Percentiles rank a stretch among this genome's conserved stretches.
phyloP scores from a whole-genome alignment of 2,797 vertebrate genomes.

The Synaphobranchus kaupii region DNA sequence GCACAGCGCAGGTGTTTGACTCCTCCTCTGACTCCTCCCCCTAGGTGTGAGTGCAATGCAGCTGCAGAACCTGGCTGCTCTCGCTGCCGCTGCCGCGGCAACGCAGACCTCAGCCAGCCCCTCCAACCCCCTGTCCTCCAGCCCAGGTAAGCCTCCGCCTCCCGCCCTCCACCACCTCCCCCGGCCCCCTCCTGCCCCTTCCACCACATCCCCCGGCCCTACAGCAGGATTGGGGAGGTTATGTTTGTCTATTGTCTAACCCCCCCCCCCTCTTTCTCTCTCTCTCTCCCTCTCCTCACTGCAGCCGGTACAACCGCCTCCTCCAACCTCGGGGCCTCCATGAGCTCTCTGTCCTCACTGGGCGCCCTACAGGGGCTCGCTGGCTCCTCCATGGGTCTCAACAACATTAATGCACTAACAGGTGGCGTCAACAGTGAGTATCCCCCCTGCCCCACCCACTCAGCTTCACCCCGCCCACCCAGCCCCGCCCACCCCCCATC shows the following conservation, averaged over 20 bases:
- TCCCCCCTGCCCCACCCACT: background rate
- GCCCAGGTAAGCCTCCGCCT: conserved; percentile 75
- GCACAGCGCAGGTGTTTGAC: background rate
- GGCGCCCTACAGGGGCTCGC: conserved; percentile 91
- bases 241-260: background rate
- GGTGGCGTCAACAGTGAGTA: conserved; percentile 85
- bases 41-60: conserved; percentile 92
- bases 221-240: background rate
- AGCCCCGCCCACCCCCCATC: background rate
- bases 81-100: conserved; percentile 91
- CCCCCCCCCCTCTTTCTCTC: background rate
- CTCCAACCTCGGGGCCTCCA: conserved; percentile 85
- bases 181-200: background rate
- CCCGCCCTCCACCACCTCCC: background rate
- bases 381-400: conserved; percentile 88
- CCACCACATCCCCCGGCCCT: background rate
- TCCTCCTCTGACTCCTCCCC: conserved; percentile 48
- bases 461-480: background rate
- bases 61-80: conserved; percentile 92
- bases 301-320: conserved; percentile 84
- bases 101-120: conserved; percentile 88
- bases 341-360: conserved; percentile 93
- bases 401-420: conserved; percentile 88
- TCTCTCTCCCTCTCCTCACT: conserved; percentile 34
- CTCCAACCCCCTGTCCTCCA: conserved; percentile 82